Evolutionary conservation across 1,140 invertebrate genomes (phyloP), one percentile per base, ranked within the genome.

Genomic region (Drosophila ironensis): DNA sequence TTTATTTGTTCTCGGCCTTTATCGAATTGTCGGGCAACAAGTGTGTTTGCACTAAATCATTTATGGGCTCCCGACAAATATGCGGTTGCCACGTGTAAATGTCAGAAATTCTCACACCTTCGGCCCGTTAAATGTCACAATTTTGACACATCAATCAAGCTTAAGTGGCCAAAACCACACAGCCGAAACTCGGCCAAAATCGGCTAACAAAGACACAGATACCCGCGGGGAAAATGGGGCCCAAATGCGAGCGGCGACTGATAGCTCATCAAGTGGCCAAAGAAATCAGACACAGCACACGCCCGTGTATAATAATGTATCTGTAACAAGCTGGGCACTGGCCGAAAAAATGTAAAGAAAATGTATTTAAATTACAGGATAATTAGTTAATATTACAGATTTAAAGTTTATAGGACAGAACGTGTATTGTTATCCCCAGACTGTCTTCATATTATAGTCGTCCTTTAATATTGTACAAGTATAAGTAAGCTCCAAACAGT

Each of bases 91-190:
- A 50, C 37, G 51, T 45, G 47, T 50, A 41, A 77, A 37, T 71
- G 40, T 57, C 51, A 64, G 20, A 22, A 27, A 48, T 57, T 48
- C 40, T 33, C 24, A 64, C 45, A 48, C 35, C 46, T 17, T 9
- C 4, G 22, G 3, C 5, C 20, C 35, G 38, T 35, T 37, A 16
- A 41, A 47, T 69, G 42, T 53, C 63, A 66, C 71, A 52, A 46
- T 64, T 80, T 72, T 67, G 51, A 80, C 57, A 54, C 48, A 68
- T 72, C 68, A 72, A 82, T 77, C 68, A 84, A 30, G 54, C 50
- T 64, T 64, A 77, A 84, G 60, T 82, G 78, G 30, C 14, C 19
- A 25, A 37, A 37, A 37, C 14, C 33, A 37, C 14, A 37, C 33
- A n/a, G n/a, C 33, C 33, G 16, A 12, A 37, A 12, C 33, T 37